phyloP scores from a whole-genome alignment of 2,113 vertebrate genomes.

The Lota lota region DNA sequence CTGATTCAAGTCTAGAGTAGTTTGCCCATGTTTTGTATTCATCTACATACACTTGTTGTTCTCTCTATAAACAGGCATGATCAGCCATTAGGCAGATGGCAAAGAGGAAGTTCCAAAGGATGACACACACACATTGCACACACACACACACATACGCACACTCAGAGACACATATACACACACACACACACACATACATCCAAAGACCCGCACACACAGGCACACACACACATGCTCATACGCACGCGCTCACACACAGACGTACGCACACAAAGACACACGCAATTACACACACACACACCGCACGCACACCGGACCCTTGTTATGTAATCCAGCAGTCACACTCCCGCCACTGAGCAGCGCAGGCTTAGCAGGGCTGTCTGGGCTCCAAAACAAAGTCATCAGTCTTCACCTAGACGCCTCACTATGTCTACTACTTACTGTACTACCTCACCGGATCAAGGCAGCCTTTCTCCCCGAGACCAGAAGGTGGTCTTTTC shows the following conservation, averaged over 20 bases:
- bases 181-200: constrained; percentile 26
- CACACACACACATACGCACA: constrained; percentile 41
- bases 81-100: constrained; percentile 77
- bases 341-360: constrained; percentile 44
- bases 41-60: constrained; percentile 64
- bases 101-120: constrained; percentile 58
- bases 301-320: constrained; percentile 64
- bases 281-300: constrained; percentile 36
- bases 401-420: constrained; percentile 41
- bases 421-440: constrained; percentile 29
- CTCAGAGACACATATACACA: constrained; percentile 44
- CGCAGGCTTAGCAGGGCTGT: constrained; percentile 40
- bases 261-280: constrained; percentile 48
- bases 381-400: constrained; percentile 57
- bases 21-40: constrained; percentile 28
- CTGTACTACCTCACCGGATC: neutral
- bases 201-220: constrained; percentile 18
- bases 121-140: constrained; percentile 38
- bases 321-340: constrained; percentile 74
- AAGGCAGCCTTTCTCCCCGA: too few relatives aligned
- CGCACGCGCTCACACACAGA: constrained; percentile 19
- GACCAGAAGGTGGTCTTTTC: too few relatives aligned
- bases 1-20: constrained; percentile 4
- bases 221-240: constrained; percentile 30
- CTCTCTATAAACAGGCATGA: constrained; percentile 66